Conservation (phyloP, 2,888 invertebrate species). For the Spodoptera littoralis region DNA sequence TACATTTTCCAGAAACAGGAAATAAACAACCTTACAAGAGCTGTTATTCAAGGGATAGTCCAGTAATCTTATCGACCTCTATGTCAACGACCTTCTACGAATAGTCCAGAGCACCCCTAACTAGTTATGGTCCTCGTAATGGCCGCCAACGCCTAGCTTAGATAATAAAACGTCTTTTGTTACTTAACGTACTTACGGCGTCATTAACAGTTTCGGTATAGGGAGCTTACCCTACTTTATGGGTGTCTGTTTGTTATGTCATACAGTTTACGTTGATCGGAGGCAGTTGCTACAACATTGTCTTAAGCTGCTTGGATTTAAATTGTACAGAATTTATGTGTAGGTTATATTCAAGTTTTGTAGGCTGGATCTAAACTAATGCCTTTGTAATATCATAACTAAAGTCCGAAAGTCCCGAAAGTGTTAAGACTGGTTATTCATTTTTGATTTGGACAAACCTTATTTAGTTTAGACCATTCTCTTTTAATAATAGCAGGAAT, state of each 20-base stretch:
- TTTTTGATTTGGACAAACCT: too few species aligned
- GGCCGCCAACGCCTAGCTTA: conserved; percentile 66
- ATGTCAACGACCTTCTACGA: conserved; percentile 51
- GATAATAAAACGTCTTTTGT: conserved; percentile 68
- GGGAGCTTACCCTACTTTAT: conserved; percentile 8
- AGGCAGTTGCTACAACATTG: background rate
- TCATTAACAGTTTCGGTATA: conserved; percentile 30
- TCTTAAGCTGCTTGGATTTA: too few species aligned
- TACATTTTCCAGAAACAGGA: background rate
- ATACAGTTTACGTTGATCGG: conserved; percentile 1
- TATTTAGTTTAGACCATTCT: too few species aligned
- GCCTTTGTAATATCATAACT: too few species aligned
- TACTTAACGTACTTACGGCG: conserved; percentile 35
- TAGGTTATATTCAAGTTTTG: too few species aligned
- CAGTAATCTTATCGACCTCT: conserved; percentile 31
- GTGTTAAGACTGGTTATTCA: too few species aligned
- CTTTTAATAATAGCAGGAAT: too few species aligned
- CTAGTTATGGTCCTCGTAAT: conserved; percentile 66
- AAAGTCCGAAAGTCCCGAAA: too few species aligned
- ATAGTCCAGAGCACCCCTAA: conserved; percentile 49
- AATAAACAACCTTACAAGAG: conserved; percentile 10
- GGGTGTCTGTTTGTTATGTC: conserved; percentile 23
- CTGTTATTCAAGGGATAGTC: conserved; percentile 17
- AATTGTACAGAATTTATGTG: too few species aligned
- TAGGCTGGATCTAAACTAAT: too few species aligned